Base-by-base conservation (phyloP, 2,797 vertebrate genomes). In the Pachyuromys duprasi region DNA sequence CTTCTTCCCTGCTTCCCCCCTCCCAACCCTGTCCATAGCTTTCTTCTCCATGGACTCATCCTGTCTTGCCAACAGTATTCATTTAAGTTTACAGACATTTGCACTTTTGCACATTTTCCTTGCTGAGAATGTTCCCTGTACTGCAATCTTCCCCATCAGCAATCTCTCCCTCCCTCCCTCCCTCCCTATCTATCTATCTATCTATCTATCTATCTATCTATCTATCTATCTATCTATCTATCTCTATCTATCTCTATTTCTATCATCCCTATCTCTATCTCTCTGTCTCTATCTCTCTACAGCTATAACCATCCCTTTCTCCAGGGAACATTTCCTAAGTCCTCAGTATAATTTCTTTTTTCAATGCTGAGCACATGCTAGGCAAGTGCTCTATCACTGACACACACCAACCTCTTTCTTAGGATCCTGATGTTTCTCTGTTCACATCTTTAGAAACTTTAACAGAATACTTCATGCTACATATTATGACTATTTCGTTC, bases 131-230 rank as follows among this genome's bases (percentile, higher is more conserved):
- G 9, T 15, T 53, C 15, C 69, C 11, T 14, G 7, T 14, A 14
- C 13, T 62, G 1, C 11, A 5, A 15, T 3, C 72, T 33, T 15
- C 17, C 1, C 15, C 7, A 28, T 15, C n/a, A 18, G 6, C n/a
- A 17, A 31, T 49, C 74, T 49, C 74, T 49, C 33, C 24, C 9
- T 20, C 53, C 11, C 31, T 11, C 9, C 22, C 22, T 24, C 70
- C 42, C 5, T 42, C 72, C 13, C 70, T 42, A 9, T 26, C 22
- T 2, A 4, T 42, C 4, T 12, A 36, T 26, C 70, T 5, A 20
- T 42, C 36, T 42, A 39, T 26, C 39, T 67, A 24, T 12, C 53
- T 15, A 49, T 69, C 70, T 67, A 81, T 57, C 80, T 20, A 15
- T 57, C 55, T 17, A 14, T 57, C 13, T 57, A 3, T 17, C 55